Percentiles rank a stretch among this genome's conserved stretches.
Evolutionary conservation across 2,797 vertebrate genomes (phyloP).

Genomic region (Phaenicophaeus curvirostris): DNA sequence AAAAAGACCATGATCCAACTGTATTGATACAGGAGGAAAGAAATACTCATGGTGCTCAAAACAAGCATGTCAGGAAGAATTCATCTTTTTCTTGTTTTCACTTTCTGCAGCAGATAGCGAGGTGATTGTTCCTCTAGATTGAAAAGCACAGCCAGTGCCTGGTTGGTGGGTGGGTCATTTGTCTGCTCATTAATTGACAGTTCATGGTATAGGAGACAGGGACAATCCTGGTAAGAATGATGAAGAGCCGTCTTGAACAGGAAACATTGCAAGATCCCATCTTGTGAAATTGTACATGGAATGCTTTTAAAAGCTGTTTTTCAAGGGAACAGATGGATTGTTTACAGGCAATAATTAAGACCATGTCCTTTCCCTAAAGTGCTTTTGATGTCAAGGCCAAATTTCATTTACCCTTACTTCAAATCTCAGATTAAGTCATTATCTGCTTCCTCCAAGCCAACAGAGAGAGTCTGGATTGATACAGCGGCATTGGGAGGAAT

Average conservation of each 20-base stretch:
- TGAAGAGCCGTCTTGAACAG: neutral
- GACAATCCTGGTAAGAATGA: neutral
- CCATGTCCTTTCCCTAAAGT: neutral
- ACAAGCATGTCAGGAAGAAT: neutral
- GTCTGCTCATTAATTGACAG: neutral
- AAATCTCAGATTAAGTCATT: neutral
- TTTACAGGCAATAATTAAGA: neutral
- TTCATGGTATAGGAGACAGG: neutral
- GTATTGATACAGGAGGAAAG: neutral
- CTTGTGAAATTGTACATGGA: neutral
- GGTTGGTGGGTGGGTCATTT: neutral
- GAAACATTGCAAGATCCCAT: neutral
- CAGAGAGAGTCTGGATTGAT: neutral
- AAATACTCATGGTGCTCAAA: neutral
- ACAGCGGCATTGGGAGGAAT: neutral
- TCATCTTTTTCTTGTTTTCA: neutral
- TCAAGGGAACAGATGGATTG: neutral
- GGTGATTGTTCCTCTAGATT: slow-evolving; percentile 15
- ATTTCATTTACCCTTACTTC: slow-evolving; percentile 18
- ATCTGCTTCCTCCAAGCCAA: neutral
- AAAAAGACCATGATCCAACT: slow-evolving; percentile 31
- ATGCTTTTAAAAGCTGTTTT: neutral
- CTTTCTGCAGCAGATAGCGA: slow-evolving; percentile 4
- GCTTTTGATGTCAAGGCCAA: neutral
- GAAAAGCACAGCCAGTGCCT: neutral